A percentile compares a stretch with the other conserved stretches of the same genome.
These are phyloP conservation scores for Machaerirhynchus nigripectus DNA, from an alignment of 2,113 vertebrate genomes.

Conservation along the genomic window DNA sequence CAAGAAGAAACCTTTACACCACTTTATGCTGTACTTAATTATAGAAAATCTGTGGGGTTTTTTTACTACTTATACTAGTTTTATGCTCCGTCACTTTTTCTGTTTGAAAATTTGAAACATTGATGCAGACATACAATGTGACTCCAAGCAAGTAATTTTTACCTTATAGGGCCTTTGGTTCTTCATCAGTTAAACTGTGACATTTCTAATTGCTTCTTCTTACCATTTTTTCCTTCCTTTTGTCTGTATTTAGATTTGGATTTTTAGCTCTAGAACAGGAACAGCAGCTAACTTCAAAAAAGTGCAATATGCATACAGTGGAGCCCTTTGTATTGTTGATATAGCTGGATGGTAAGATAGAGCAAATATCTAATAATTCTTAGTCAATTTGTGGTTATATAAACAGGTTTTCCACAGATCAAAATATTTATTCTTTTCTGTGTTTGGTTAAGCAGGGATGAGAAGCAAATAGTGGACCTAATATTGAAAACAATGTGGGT, in stretches of 20 bases:
- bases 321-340: background rate
- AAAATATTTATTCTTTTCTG: background rate
- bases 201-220: background rate
- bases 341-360: background rate
- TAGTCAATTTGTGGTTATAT: background rate
- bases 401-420: background rate
- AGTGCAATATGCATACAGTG: rapidly evolving
- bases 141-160: background rate
- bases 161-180: background rate
- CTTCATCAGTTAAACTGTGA: background rate
- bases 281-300: background rate
- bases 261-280: background rate
- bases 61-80: background rate
- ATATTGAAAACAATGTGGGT: background rate
- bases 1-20: background rate
- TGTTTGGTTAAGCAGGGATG: background rate
- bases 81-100: background rate
- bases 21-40: background rate
- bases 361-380: background rate
- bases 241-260: background rate
- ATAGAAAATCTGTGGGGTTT: background rate
- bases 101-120: background rate
- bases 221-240: background rate
- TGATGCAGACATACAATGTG: background rate
- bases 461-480: background rate